phyloP scores from a whole-genome alignment of 2,113 vertebrate genomes.

The Corythaeola cristata region DNA sequence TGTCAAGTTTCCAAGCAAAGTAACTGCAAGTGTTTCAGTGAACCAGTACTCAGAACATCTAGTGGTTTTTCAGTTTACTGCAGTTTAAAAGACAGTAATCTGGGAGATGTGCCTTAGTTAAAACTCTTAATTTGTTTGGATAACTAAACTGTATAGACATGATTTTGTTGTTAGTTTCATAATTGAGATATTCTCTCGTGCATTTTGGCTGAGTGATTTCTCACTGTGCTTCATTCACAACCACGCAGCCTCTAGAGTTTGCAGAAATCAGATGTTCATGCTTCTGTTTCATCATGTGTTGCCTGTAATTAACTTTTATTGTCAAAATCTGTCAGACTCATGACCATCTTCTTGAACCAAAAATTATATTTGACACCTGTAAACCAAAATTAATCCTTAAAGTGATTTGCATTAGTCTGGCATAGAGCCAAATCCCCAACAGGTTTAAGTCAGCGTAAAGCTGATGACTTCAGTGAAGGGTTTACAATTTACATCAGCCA shows the following conservation, averaged over 20 bases:
- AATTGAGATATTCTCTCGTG: slow-evolving; percentile 25
- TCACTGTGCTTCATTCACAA: slow-evolving; percentile 33
- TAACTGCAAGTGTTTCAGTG: not conserved
- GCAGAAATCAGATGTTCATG: slow-evolving; percentile 36
- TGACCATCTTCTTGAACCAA: slow-evolving; percentile 2
- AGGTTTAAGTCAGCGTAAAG: not conserved
- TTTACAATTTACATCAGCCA: not conserved
- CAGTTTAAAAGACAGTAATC: not conserved
- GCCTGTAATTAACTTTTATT: slow-evolving; percentile 47
- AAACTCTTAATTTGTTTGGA: not conserved
- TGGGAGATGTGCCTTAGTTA: not conserved
- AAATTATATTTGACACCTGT: not conserved
- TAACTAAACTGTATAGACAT: not conserved
- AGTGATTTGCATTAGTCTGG: not conserved
- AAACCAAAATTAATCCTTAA: slow-evolving; percentile 29
- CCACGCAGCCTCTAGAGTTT: not conserved
- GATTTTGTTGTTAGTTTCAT: slow-evolving; percentile 20
- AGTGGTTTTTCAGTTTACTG: not conserved
- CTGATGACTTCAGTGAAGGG: not conserved
- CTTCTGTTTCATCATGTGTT: slow-evolving; percentile 17
- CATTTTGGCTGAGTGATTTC: slow-evolving; percentile 30
- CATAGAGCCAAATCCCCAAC: not conserved
- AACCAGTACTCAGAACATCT: not conserved
- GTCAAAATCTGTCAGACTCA: slow-evolving; percentile 26
- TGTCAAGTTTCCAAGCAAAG: not conserved